Evolutionary conservation across 2,888 invertebrate species (phyloP).

Genomic region (Polyommatus icarus): DNA sequence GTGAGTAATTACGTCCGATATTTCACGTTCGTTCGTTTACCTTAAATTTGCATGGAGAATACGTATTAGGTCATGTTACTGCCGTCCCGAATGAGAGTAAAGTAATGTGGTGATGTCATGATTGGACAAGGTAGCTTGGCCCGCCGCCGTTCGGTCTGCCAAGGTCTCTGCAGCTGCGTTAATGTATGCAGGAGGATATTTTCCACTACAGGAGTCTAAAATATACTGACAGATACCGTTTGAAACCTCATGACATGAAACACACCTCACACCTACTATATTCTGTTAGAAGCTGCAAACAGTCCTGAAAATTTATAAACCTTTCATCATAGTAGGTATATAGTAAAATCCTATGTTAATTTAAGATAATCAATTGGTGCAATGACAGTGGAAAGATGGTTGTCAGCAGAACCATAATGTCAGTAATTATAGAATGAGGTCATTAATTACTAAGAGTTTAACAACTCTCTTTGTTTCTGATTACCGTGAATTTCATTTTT

Average conservation of each 20-base stretch:
- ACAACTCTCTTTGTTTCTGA: background rate
- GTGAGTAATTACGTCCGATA: constrained; percentile 49
- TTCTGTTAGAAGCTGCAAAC: background rate
- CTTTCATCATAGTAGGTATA: background rate
- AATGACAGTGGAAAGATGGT: background rate
- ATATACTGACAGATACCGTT: background rate
- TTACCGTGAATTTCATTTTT: background rate
- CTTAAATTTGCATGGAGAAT: constrained; percentile 10
- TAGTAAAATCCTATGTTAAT: background rate
- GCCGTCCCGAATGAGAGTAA: constrained; percentile 5
- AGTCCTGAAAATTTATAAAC: background rate
- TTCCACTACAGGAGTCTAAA: background rate
- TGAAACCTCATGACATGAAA: background rate
- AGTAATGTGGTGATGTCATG: constrained; percentile 50
- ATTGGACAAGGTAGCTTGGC: constrained; percentile 37
- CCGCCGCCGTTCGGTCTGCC: constrained; percentile 9
- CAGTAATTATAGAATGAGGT: constrained; percentile 8
- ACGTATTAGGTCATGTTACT: constrained; percentile 13
- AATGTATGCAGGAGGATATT: constrained; percentile 5
- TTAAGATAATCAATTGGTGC: background rate
- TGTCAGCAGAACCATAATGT: background rate
- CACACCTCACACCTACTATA: background rate
- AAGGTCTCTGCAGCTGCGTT: constrained; percentile 5
- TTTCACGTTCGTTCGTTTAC: background rate
- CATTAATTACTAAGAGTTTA: background rate